Evolutionary conservation across 2,113 vertebrate genomes (phyloP), one percentile per base, ranked within the genome.

Genomic region (Chaetorhynchus papuensis): DNA sequence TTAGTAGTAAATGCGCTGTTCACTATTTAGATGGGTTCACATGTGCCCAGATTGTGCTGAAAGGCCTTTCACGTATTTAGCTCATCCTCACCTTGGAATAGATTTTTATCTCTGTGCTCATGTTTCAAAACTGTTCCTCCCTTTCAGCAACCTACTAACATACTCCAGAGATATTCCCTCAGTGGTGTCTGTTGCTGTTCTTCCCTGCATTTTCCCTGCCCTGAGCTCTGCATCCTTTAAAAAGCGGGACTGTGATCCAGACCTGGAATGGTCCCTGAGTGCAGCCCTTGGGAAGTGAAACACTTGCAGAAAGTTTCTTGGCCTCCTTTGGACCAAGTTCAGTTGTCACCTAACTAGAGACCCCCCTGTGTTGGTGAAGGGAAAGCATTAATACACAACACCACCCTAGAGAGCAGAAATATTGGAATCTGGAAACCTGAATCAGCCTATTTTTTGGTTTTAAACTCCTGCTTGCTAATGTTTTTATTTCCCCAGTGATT

Each of bases 1-100:
- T 93, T 83, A 87, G 95, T 82, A 76, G 87, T 91, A 82, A 91
- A 83, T 87, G 59, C 0, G 9, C 9, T 83, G 53, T 97, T 96
- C 96, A 88, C 76, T 94, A 44, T 69, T 88, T 81, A 35, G 64
- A 35, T 84, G 66, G 31, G 59, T 88, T 88, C 52, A 45, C 21
- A 16, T 63, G 72, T 66, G 72, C 83, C 49, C 37, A 71, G 83
- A 71, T 87, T 81, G 93, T 83, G 78, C 64, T 88, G 87, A 95
- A 95, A 90, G 88, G 72, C 74, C 92, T 92, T 44, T 83, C 83
- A 91, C 31, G 28, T 47, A 80, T 83, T 96, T 87, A 96, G 76
- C 54, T 95, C 64, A 69, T 91, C 92, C 75, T 94, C 78, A 94
- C 83, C 83, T 95, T 90, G 95, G 91, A 96, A 92, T 85, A 93